phyloP scores from a whole-genome alignment of 2,113 vertebrate species.

The Piaya cayana region DNA sequence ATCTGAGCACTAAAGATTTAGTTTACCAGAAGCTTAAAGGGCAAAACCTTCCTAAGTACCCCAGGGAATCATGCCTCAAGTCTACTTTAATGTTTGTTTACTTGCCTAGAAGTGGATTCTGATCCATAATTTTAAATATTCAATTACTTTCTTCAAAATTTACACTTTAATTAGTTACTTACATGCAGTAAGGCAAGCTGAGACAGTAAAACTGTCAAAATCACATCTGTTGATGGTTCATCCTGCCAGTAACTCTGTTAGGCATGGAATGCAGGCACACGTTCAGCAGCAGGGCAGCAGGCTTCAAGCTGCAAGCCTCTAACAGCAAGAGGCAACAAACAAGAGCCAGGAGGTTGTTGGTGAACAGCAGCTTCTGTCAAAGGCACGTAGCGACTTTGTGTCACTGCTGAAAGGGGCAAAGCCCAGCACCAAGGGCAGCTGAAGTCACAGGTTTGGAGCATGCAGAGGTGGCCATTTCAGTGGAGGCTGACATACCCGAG shows the following conservation, averaged over 20 bases:
- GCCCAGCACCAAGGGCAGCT: background rate
- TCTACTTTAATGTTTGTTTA: background rate
- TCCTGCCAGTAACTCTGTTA: background rate
- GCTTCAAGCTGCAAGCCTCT: background rate
- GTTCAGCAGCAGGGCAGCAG: too few relatives aligned
- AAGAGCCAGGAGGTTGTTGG: too few relatives aligned
- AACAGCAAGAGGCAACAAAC: too few relatives aligned
- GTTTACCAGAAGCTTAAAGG: background rate
- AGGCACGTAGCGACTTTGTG: accelerated
- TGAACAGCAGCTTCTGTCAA: background rate
- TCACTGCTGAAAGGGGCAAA: background rate
- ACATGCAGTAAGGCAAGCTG: background rate
- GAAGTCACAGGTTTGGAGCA: background rate
- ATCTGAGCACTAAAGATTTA: background rate
- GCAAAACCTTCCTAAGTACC: background rate
- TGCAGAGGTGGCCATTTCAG: accelerated
- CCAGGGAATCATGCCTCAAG: background rate
- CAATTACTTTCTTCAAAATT: background rate
- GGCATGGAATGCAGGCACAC: too few relatives aligned
- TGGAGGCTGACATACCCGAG: accelerated
- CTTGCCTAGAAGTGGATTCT: accelerated
- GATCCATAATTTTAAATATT: background rate
- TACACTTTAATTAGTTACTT: background rate
- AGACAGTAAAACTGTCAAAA: background rate
- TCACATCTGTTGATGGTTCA: background rate